Conservation (phyloP, 2,888 invertebrate species). For the Diarsia brunnea region DNA sequence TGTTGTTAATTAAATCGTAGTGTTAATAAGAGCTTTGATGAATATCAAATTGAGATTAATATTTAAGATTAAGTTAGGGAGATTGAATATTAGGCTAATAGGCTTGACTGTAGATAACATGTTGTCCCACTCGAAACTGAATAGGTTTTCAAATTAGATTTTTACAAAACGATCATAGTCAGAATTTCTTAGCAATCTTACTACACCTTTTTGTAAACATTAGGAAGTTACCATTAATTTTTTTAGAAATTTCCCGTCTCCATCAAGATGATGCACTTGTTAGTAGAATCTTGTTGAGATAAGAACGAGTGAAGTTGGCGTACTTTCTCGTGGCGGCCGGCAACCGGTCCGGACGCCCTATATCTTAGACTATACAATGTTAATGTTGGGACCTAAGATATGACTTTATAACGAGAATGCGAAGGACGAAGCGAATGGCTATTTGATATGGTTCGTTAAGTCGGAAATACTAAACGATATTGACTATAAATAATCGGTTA, state of each 20-base stretch:
- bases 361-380: conserved; percentile 34
- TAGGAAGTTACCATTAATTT: conserved; percentile 31
- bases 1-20: background rate
- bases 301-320: conserved; percentile 49
- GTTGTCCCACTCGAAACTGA: background rate
- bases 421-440: conserved; percentile 5
- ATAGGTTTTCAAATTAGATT: background rate
- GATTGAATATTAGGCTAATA: too few species aligned
- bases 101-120: background rate
- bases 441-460: background rate
- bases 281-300: conserved; percentile 38
- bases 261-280: conserved; percentile 18
- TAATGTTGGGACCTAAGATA: conserved; percentile 23
- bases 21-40: background rate
- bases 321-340: conserved; percentile 50
- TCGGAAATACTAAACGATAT: background rate
- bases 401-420: conserved; percentile 37
- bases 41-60: too few species aligned
- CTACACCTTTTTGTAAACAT: conserved; percentile 16
- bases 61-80: background rate
- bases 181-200: background rate
- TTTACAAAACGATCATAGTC: background rate
- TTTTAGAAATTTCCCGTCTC: conserved; percentile 38
- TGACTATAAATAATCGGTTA: background rate
- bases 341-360: conserved; percentile 59